A percentile compares a stretch with the other conserved stretches of the same genome.
Conservation (phyloP, 2,888 invertebrate genomes). For the Drosophila suboccidentalis region DNA sequence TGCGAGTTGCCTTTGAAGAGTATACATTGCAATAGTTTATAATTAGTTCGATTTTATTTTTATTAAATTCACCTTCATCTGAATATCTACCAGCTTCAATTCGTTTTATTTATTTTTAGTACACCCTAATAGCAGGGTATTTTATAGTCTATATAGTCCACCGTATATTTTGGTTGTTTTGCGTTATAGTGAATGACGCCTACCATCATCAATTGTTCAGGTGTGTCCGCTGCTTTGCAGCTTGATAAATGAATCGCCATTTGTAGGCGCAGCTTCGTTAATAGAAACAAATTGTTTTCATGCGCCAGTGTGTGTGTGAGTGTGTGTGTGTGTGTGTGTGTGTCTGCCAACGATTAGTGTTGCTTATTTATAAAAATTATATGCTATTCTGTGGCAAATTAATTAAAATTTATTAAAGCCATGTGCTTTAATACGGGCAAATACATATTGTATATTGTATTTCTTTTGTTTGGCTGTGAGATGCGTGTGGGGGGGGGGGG, state of each 20-base stretch:
- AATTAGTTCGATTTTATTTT: background rate
- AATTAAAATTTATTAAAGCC: slow-evolving; percentile 75
- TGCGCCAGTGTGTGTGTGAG: slow-evolving; percentile 26
- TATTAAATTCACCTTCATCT: background rate
- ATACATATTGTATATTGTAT: background rate
- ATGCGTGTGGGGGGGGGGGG: slow-evolving; percentile 12
- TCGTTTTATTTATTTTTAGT: background rate
- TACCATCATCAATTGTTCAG: slow-evolving; percentile 73
- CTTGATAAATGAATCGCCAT: slow-evolving; percentile 77
- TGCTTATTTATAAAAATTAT: slow-evolving; percentile 77
- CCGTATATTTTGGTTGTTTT: slow-evolving; percentile 9
- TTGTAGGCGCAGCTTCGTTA: slow-evolving; percentile 79
- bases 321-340: slow-evolving; percentile 14
- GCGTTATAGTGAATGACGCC: slow-evolving; percentile 39
- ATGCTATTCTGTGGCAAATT: slow-evolving; percentile 54
- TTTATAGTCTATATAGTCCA: background rate
- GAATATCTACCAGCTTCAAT: background rate
- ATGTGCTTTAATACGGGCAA: slow-evolving; percentile 7
- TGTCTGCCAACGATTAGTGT: slow-evolving; percentile 65
- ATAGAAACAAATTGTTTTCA: slow-evolving; percentile 78
- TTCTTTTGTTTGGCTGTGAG: slow-evolving; percentile 9
- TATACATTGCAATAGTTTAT: background rate
- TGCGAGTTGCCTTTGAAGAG: background rate
- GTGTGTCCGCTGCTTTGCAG: slow-evolving; percentile 61
- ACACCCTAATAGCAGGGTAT: slow-evolving; percentile 17